Evolutionary conservation across 1,140 invertebrate species (phyloP), one percentile per base, ranked within the genome.

Genomic region (Rhagoletis zephyria): DNA sequence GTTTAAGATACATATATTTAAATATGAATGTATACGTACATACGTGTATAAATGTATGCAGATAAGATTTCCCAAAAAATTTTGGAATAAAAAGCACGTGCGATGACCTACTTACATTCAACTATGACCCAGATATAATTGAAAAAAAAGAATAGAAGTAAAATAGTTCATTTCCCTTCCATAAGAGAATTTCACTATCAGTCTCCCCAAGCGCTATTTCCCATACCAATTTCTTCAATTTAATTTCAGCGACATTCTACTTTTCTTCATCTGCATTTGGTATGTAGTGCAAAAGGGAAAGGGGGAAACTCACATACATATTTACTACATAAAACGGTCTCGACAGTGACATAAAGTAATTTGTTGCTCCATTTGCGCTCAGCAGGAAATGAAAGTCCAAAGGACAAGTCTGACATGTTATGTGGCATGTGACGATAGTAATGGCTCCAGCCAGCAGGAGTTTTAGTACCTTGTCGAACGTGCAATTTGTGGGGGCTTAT

Each of bases 361-460:
- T 81, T 81, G 74, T 48, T 81, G 74, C 74, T 81, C 42, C 48
- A 56, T 81, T 81, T 81, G 48, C 42, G 16, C n/a, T 2, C 48
- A 56, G 12, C 51, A 45, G 74, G 74, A 81, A 81, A 81, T 81
- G 48, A 81, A 81, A 81, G 48, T n/a, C 48, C 48, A 81, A 81
- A 81, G 48, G 51, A 81, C 74, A 81, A 56, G 74, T 14, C 48
- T 56, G 74, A 19, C 74, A 81, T 16, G 74, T 51, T 48, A 81
- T 59, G 74, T 81, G 74, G 74, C 74, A 81, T 51, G 56, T 81
- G 74, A 42, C 74, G n/a, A 3, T 56, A n/a, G 48, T 81, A 56
- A 81, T 81, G 74, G n/a, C n/a, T 42, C 3, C 48, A 56, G 14
- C 30, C 30, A 81, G 48, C 16, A 45, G 74, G 48, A 56, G 51